phyloP scores from a whole-genome alignment of 23 tunicate genomes.

The Corella eumyota region DNA sequence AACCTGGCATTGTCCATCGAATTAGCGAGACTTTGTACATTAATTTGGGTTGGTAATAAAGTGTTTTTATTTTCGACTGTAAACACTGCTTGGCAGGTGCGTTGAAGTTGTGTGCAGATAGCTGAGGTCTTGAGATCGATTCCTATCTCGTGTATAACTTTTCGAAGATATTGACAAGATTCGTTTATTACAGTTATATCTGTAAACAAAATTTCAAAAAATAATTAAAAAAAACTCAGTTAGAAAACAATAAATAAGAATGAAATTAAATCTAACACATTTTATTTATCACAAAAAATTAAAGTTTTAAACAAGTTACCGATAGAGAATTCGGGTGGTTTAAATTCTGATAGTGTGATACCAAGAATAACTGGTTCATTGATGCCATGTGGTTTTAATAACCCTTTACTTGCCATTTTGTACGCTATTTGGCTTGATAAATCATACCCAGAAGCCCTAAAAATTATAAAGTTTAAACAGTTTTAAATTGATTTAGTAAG shows the following conservation, averaged over 20 bases:
- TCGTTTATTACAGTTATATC: conserved; percentile 51
- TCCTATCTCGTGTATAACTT: conserved; percentile 58
- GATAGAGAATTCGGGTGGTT: neutral
- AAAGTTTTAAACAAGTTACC: neutral
- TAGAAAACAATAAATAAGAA: neutral
- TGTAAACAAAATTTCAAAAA: conserved; percentile 5
- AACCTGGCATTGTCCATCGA: too few relatives aligned
- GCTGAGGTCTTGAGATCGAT: conserved; percentile 37
- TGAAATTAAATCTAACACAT: neutral
- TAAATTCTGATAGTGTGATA: neutral
- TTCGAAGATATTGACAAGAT: conserved; percentile 34
- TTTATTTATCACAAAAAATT: neutral
- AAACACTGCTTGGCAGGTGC: conserved; percentile 27
- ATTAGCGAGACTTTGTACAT: conserved; percentile 13
- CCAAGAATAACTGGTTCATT: conserved; percentile 2
- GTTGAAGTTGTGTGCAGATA: conserved; percentile 53
- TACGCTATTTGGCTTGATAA: neutral
- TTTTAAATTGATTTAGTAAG: too few relatives aligned
- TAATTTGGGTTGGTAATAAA: conserved; percentile 16
- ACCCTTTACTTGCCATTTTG: neutral
- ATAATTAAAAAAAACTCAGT: neutral
- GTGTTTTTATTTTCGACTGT: conserved; percentile 19
- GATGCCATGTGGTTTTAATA: neutral
- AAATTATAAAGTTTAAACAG: too few relatives aligned
- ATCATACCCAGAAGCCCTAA: conserved; percentile 4